phyloP scores from a whole-genome alignment of 2,797 vertebrate genomes.

The Micromesistius poutassou region DNA sequence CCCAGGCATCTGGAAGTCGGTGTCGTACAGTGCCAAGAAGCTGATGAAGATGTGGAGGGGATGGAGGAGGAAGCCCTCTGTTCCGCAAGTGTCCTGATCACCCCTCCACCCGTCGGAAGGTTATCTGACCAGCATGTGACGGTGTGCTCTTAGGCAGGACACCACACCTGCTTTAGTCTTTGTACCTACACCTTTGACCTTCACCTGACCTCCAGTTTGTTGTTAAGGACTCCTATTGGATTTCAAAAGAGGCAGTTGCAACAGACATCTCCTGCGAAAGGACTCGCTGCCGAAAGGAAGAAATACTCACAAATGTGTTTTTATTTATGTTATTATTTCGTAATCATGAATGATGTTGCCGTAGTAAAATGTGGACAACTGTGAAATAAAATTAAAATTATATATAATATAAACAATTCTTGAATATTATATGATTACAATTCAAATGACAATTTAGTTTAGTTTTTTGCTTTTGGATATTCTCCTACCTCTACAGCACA shows the following conservation, averaged over 20 bases:
- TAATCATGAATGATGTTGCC: neutral
- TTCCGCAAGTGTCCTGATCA: conserved; percentile 63
- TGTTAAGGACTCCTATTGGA: neutral
- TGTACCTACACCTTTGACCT: conserved; percentile 11
- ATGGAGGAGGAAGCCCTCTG: conserved; percentile 75
- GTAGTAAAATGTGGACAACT: too few species aligned
- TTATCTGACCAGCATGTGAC: neutral
- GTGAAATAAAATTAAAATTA: neutral
- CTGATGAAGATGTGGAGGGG: conserved; percentile 91
- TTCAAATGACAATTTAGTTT: neutral
- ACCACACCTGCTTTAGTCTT: neutral
- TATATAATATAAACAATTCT: neutral
- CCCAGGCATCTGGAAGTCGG: conserved; percentile 83
- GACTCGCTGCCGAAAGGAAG: neutral
- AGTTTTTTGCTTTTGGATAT: neutral
- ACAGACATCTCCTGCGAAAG: neutral
- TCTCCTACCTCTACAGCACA: neutral
- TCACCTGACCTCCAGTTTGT: neutral
- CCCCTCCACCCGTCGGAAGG: neutral
- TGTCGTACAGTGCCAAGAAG: conserved; percentile 87
- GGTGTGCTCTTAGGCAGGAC: neutral
- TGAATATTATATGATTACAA: neutral
- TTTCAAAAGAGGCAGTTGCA: neutral
- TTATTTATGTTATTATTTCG: neutral
- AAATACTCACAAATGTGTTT: neutral